Base-by-base conservation (phyloP, 2,888 invertebrate genomes). In the Drosophila nr. fundita region DNA sequence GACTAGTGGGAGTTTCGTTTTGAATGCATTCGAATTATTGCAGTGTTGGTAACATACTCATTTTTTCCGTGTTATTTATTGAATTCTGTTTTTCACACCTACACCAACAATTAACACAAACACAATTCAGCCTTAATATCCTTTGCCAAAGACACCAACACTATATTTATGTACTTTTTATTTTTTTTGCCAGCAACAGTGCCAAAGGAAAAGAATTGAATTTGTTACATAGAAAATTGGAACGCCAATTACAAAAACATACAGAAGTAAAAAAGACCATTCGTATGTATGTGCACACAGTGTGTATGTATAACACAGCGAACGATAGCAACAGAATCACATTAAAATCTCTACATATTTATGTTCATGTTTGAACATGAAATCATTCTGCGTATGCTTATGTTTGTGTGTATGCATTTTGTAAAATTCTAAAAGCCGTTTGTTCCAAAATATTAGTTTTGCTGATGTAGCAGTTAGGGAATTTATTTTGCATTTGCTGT, bases 261-360 rank as follows among this genome's bases (percentile, higher is more conserved):
- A 54, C n/a, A 27, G 30, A 57, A 45, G 45, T 21, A 38, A 45
- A 45, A 42, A 24, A 24, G 10, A 7, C 4, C 5, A 59, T n/a
- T 38, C n/a, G 38, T 24, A 29, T 65, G 48, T 65, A 49, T 29
- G 65, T 71, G 48, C 60, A 48, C 54, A 57, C 54, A 57, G 49
- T 73, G 73, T 83, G 90, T 87, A 70, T 84, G 90, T 88, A 84
- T 84, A 85, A 85, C 88, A 84, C 82, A 71, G 59, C 83, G 83
- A 87, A 83, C 83, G 62, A 80, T 64, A 54, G 74, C 79, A 76
- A 78, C 67, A 78, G 64, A 76, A 71, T 52, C 57, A 70, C 59
- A 69, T 70, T 76, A 15, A 24, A 45, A 24, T 66, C 68, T 67
- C 64, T 71, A 64, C 54, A 62, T 49, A 49, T 38, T 27, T 48